Evolutionary conservation across 2,888 invertebrate genomes (phyloP), one percentile per base, ranked within the genome.

Genomic region (Boloria euphrosyne): DNA sequence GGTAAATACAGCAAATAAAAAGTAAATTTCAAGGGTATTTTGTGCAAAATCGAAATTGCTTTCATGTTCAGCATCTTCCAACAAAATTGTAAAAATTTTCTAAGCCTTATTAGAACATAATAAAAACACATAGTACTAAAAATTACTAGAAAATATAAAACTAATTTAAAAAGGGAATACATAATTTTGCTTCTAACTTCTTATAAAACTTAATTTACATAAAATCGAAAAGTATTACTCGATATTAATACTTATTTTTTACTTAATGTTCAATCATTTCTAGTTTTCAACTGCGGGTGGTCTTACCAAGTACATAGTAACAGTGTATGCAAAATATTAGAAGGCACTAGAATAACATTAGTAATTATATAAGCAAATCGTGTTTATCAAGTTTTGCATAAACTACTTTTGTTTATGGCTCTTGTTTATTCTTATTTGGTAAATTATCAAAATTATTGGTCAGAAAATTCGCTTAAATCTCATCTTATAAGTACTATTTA

Each of bases 311-410:
- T 66, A 63, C 54, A 66, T 63, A 70, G 76, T 75, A 72, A 77
- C 76, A 78, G 77, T 78, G 79, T 77, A 75, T 75, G 76, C 76
- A 74, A 75, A 77, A 71, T 69, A 51, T 46, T 69, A 70, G 74
- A 79, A 78, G 76, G 77, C 74, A 74, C 71, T 71, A 72, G 71
- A 65, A 72, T 75, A 73, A 75, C 73, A 78, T 76, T 76, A 75
- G 73, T 78, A 78, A 80, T 79, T 78, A 77, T 38, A 44, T 49
- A 13, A 50, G 27, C 17, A 16, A 57, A 63, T 46, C 58, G 43
- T 64, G 58, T 38, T 52, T 58, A 14, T 51, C n/a, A 58, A 58
- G 57, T 18, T 50, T 38, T 44, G 13, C 3, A 47, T 13, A 22
- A n/a, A 49, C 59, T 49, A 38, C 47, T 17, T 13, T 6, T 59